A percentile compares a stretch with the other conserved stretches of the same genome.
Evolutionary conservation across 2,888 invertebrate species (phyloP).

Genomic region (Aricia artaxerxes): DNA sequence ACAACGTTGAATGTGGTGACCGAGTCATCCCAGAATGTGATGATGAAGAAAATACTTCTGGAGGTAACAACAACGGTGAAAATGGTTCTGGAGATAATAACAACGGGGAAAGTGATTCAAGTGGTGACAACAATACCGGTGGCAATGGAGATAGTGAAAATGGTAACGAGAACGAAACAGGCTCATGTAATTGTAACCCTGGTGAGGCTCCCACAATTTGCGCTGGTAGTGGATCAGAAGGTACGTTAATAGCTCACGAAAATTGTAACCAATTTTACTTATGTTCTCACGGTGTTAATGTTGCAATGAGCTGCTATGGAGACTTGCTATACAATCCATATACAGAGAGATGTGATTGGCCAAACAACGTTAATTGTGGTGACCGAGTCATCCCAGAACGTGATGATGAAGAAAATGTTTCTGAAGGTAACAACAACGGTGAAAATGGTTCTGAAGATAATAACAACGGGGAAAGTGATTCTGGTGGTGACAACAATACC

Average conservation of each 20-base stretch:
- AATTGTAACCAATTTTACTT: slow-evolving; percentile 48
- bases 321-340: slow-evolving; percentile 46
- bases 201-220: slow-evolving; percentile 42
- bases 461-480: neutral
- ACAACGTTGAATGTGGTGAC: slow-evolving; percentile 43
- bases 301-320: slow-evolving; percentile 42
- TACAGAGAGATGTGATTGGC: slow-evolving; percentile 49
- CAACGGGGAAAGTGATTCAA: neutral
- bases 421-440: neutral
- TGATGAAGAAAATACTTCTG: slow-evolving; percentile 3
- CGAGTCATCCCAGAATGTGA: slow-evolving; percentile 37
- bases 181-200: slow-evolving; percentile 47
- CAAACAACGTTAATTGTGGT: slow-evolving; percentile 43
- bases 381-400: slow-evolving; percentile 39
- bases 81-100: slow-evolving; percentile 8
- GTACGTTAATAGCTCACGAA: slow-evolving; percentile 36
- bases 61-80: neutral
- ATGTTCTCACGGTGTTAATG: slow-evolving; percentile 45
- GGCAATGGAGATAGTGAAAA: slow-evolving; percentile 33
- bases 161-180: slow-evolving; percentile 33
- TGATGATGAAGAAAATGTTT: neutral
- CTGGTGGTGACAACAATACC: slow-evolving; percentile 1
- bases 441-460: neutral
- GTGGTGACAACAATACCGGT: slow-evolving; percentile 10
- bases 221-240: slow-evolving; percentile 32